phyloP scores from a whole-genome alignment of 2,888 invertebrate species.

The Watsonalla cultraria region DNA sequence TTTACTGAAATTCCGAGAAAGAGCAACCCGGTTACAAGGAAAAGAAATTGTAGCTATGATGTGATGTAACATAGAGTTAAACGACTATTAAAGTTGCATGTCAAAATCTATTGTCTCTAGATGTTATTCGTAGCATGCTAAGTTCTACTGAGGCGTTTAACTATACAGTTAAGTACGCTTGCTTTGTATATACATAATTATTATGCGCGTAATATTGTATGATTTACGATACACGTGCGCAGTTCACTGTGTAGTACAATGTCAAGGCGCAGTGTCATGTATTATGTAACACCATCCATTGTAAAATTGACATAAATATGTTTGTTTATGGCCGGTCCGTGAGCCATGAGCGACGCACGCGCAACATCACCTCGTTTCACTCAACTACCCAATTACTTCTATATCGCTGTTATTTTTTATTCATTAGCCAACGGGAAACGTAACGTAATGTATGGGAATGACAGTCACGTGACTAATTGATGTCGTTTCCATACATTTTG shows the following conservation, averaged over 20 bases:
- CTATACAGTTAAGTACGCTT: too few relatives aligned
- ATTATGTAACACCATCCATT: constrained; percentile 65
- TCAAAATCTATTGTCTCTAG: too few relatives aligned
- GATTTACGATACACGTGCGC: constrained; percentile 70
- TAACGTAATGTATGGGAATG: background rate
- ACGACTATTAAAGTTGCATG: too few relatives aligned
- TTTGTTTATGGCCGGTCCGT: constrained; percentile 44
- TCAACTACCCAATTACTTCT: background rate
- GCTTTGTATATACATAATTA: background rate
- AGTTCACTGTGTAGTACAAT: constrained; percentile 68
- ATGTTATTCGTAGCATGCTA: too few relatives aligned
- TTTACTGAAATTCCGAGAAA: too few relatives aligned
- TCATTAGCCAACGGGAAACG: background rate
- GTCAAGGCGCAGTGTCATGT: constrained; percentile 61
- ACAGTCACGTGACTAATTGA: too few relatives aligned
- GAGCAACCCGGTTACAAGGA: too few relatives aligned
- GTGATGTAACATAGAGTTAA: too few relatives aligned
- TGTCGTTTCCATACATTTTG: too few relatives aligned
- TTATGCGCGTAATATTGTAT: constrained; percentile 38
- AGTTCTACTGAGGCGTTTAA: too few relatives aligned
- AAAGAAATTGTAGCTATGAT: too few relatives aligned
- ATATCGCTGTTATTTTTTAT: background rate
- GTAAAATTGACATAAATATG: constrained; percentile 66
- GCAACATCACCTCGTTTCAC: constrained; percentile 10
- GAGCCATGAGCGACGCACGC: constrained; percentile 27